These are phyloP conservation scores for Erithacus rubecula DNA, from an alignment of 2,797 vertebrate genomes.

Conservation along the genomic window DNA sequence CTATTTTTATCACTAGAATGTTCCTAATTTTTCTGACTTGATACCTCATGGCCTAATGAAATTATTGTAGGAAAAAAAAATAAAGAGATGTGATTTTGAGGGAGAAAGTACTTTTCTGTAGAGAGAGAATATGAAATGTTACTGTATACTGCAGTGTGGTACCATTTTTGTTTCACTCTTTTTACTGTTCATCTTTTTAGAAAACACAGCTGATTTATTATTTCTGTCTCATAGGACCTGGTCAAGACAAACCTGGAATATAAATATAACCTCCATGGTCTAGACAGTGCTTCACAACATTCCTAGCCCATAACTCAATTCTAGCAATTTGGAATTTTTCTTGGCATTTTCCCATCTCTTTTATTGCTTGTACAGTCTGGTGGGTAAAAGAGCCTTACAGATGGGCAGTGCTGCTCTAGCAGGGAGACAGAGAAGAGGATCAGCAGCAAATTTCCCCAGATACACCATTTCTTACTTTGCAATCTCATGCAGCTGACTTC, in stretches of 20 bases:
- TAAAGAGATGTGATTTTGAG: background rate
- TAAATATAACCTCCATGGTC: constrained; percentile 28
- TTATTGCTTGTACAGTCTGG: background rate
- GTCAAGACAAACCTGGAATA: constrained; percentile 46
- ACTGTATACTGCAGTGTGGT: background rate
- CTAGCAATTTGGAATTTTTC: background rate
- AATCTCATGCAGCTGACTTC: background rate
- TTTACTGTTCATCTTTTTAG: constrained; percentile 2
- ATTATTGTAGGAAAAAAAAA: background rate
- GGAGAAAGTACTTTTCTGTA: background rate
- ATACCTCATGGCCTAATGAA: background rate
- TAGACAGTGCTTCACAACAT: background rate
- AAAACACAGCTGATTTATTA: constrained; percentile 22
- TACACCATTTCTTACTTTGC: background rate
- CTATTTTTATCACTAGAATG: background rate
- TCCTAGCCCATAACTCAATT: background rate
- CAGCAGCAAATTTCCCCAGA: background rate
- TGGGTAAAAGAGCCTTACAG: background rate
- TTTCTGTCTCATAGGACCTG: constrained; percentile 14
- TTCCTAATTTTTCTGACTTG: background rate
- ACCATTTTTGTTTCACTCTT: background rate
- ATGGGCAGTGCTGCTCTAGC: background rate
- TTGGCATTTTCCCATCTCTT: background rate
- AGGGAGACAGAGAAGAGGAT: background rate
- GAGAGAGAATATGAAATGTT: background rate